phyloP scores from a whole-genome alignment of 2,113 vertebrate genomes.

The Microtus ochrogaster region DNA sequence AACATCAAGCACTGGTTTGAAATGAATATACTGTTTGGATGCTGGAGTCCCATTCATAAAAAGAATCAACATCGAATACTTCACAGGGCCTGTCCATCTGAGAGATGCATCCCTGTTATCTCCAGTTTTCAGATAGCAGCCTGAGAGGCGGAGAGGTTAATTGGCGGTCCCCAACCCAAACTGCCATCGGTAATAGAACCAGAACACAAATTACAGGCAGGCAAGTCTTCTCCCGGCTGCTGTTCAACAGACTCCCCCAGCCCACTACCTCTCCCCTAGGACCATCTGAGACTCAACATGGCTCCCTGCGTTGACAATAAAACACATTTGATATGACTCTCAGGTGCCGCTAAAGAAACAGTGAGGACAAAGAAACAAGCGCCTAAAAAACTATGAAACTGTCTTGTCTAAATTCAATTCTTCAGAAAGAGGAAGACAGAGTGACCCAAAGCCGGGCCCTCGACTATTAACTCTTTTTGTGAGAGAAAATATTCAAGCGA shows the following conservation, averaged over 20 bases:
- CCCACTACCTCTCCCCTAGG: neutral
- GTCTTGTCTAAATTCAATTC: neutral
- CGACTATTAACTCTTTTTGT: neutral
- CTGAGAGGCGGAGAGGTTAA: neutral
- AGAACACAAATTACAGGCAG: neutral
- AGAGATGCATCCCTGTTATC: neutral
- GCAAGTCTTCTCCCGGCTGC: too few relatives aligned
- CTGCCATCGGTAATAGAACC: neutral
- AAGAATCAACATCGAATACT: neutral
- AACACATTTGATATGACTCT: neutral
- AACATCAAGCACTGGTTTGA: neutral
- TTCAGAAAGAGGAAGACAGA: constrained; percentile 30
- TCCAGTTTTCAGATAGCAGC: neutral
- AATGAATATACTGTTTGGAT: neutral
- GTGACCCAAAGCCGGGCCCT: neutral
- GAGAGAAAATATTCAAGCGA: neutral
- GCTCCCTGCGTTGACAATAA: neutral
- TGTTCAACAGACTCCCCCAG: neutral
- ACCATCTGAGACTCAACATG: neutral
- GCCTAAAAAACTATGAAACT: neutral
- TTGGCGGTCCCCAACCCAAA: neutral
- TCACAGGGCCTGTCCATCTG: neutral
- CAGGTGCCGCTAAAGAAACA: neutral
- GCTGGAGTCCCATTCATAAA: neutral
- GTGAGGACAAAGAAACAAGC: neutral